phyloP scores from a whole-genome alignment of 1,140 invertebrate genomes.

The Tetramorium alpestre region DNA sequence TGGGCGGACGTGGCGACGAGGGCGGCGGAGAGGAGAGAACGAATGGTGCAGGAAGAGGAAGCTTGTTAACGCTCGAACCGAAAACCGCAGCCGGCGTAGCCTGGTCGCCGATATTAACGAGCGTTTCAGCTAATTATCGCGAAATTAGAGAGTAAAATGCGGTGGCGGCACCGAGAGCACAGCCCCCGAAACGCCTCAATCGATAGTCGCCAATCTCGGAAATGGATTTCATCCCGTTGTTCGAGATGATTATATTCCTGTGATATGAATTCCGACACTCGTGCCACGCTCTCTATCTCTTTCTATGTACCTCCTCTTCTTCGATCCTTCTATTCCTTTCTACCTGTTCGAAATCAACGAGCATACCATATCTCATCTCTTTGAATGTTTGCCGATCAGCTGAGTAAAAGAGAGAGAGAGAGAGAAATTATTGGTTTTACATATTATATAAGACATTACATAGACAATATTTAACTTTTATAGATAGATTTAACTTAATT shows the following conservation, averaged over 20 bases:
- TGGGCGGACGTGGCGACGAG: neutral
- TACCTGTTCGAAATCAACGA: slow-evolving; percentile 20
- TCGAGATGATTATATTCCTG: slow-evolving; percentile 37
- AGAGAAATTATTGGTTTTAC: slow-evolving; percentile 48
- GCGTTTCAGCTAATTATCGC: slow-evolving; percentile 58
- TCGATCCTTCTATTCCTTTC: neutral
- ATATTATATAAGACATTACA: slow-evolving; percentile 15
- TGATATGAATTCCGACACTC: slow-evolving; percentile 44
- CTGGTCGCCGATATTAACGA: slow-evolving; percentile 53
- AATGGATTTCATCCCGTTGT: slow-evolving; percentile 62
- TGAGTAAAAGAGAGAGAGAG: neutral
- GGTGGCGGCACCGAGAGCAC: neutral
- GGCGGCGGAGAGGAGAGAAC: neutral
- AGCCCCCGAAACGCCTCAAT: slow-evolving; percentile 27
- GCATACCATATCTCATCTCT: slow-evolving; percentile 4
- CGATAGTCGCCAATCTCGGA: slow-evolving; percentile 59
- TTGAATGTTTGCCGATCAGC: slow-evolving; percentile 30
- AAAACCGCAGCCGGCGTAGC: slow-evolving; percentile 28
- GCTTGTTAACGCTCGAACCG: slow-evolving; percentile 47
- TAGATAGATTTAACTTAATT: slow-evolving; percentile 12
- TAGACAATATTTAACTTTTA: slow-evolving; percentile 27
- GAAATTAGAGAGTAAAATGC: slow-evolving; percentile 50
- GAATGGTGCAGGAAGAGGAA: slow-evolving; percentile 32
- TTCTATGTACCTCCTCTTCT: neutral
- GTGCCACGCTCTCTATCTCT: neutral